Conservation (phyloP, 2,113 vertebrate genomes). For the Micromys minutus region DNA sequence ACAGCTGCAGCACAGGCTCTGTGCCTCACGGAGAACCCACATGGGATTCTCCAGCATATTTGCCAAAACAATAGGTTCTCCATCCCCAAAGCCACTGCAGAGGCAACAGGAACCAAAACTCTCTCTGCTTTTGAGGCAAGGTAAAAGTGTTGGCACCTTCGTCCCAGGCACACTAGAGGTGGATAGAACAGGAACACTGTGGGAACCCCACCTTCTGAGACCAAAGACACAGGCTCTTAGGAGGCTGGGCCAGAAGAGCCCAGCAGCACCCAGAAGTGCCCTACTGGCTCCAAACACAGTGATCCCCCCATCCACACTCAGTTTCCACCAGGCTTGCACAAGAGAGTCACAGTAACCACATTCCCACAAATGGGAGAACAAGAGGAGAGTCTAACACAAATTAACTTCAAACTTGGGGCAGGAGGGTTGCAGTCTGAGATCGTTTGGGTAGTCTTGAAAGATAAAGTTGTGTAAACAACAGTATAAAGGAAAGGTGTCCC, state of each 20-base stretch:
- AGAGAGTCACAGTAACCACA: background rate
- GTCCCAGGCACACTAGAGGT: too few relatives aligned
- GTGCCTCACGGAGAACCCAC: background rate
- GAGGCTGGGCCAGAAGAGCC: background rate
- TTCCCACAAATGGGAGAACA: background rate
- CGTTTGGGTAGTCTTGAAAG: background rate
- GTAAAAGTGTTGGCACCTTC: background rate
- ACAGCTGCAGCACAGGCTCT: background rate
- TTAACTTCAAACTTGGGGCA: background rate
- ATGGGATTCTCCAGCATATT: background rate
- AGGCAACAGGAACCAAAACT: constrained; percentile 8
- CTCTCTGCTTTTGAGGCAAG: background rate
- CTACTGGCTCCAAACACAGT: background rate
- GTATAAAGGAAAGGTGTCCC: background rate
- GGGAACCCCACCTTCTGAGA: too few relatives aligned
- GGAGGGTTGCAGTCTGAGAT: background rate
- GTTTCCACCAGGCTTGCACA: background rate
- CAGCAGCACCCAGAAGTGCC: background rate
- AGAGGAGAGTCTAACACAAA: background rate
- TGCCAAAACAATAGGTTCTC: background rate
- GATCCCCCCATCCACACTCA: background rate
- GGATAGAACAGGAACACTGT: background rate
- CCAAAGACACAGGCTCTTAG: background rate
- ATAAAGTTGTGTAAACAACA: background rate
- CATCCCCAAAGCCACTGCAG: background rate